Percentiles rank a stretch among this genome's conserved stretches.
phyloP scores from a whole-genome alignment of 2,797 vertebrate species.

The Lutjanus campechanus region DNA sequence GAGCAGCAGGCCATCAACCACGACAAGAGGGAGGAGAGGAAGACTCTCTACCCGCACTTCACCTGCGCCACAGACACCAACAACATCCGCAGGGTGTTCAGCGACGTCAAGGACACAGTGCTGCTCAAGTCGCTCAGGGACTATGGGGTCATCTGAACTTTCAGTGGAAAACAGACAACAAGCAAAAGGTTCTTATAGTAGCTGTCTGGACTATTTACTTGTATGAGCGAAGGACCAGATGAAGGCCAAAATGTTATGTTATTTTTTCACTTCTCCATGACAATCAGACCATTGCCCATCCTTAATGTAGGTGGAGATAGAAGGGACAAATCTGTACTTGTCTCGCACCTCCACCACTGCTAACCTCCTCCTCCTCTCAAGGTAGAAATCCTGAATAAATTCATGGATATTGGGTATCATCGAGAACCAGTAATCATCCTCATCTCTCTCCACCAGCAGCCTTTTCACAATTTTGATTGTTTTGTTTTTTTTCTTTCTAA shows the following conservation, averaged over 20 bases:
- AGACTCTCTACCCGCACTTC: slow-evolving; percentile 86
- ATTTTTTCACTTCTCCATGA: neutral
- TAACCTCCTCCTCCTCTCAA: slow-evolving; percentile 4
- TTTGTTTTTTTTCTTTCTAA: slow-evolving; percentile 1
- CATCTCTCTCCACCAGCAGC: slow-evolving; percentile 20
- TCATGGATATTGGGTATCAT: neutral
- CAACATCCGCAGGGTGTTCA: slow-evolving; percentile 87
- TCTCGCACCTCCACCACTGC: slow-evolving; percentile 7
- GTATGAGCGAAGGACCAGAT: neutral
- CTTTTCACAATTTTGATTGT: slow-evolving; percentile 10
- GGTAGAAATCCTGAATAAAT: slow-evolving; percentile 4
- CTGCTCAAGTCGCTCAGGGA: slow-evolving; percentile 83
- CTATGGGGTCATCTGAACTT: slow-evolving; percentile 83
- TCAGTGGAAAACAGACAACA: neutral
- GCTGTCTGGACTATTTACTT: slow-evolving; percentile 5
- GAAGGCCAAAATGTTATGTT: slow-evolving; percentile 1
- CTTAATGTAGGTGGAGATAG: neutral
- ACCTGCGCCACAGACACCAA: slow-evolving; percentile 89
- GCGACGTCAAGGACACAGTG: slow-evolving; percentile 84
- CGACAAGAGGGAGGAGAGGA: slow-evolving; percentile 68
- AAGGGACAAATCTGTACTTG: neutral
- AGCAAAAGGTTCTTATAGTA: neutral
- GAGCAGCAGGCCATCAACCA: slow-evolving; percentile 75
- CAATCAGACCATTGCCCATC: neutral
- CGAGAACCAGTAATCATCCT: neutral